Evolutionary conservation across 2,888 invertebrate genomes (phyloP).

Genomic region (Chrysodeixis includens): DNA sequence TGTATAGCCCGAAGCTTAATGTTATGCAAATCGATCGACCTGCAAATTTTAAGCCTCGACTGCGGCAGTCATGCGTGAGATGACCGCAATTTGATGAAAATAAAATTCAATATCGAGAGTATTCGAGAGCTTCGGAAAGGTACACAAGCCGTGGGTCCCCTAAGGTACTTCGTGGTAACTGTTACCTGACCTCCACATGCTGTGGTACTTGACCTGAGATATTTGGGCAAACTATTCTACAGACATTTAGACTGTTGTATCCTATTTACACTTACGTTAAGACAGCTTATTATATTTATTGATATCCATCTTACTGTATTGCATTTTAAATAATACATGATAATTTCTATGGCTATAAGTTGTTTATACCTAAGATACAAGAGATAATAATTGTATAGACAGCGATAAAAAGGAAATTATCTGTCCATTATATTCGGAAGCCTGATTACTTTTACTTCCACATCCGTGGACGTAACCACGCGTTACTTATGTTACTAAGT

Average conservation of each 20-base stretch:
- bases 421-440: conserved; percentile 24
- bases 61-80: background rate
- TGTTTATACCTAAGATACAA: too few relatives aligned
- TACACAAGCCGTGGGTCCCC: background rate
- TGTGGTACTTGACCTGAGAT: background rate
- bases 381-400: too few relatives aligned
- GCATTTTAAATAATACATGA: too few relatives aligned
- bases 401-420: conserved; percentile 37
- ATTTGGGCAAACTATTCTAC: background rate
- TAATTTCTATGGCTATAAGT: too few relatives aligned
- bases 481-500: conserved; percentile 5
- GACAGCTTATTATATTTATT: too few relatives aligned
- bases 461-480: conserved; percentile 10
- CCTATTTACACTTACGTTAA: too few relatives aligned
- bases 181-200: background rate
- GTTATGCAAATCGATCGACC: conserved; percentile 3
- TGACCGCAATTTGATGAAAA: conserved; percentile 4
- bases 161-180: background rate
- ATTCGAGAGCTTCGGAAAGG: background rate
- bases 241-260: background rate
- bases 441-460: conserved; percentile 33
- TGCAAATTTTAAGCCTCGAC: background rate
- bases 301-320: too few relatives aligned
- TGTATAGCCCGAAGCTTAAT: background rate
- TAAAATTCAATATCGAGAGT: background rate